Conservation (phyloP, 2,888 invertebrate species). For the Caenorhabditis wallacei region DNA sequence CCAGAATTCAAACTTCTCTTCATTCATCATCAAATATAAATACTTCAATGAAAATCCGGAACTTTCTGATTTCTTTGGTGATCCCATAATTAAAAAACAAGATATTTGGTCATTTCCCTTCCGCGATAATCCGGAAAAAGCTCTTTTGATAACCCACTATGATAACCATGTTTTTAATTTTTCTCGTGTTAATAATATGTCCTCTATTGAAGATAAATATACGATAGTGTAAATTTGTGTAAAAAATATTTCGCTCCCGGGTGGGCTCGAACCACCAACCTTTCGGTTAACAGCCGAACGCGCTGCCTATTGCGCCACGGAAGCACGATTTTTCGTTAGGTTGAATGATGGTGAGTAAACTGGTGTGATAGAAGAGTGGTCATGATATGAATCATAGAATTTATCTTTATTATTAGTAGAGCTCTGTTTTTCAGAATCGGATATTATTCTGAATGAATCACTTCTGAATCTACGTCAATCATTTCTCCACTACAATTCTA, state of each 20-base stretch:
- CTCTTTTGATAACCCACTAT: not conserved
- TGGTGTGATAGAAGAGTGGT: too few species aligned
- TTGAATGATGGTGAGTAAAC: too few species aligned
- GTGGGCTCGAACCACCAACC: constrained; percentile 82
- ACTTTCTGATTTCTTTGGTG: not conserved
- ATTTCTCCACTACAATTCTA: too few species aligned
- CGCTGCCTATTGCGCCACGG: constrained; percentile 76
- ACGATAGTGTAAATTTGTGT: not conserved
- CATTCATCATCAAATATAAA: not conserved
- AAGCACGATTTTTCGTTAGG: constrained; percentile 45
- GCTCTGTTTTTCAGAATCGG: too few species aligned
- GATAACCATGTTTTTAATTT: not conserved
- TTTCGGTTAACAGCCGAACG: constrained; percentile 82
- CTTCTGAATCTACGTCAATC: too few species aligned
- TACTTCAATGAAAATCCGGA: not conserved
- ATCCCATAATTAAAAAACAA: not conserved
- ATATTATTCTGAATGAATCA: too few species aligned
- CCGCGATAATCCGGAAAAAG: not conserved
- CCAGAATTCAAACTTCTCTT: not conserved
- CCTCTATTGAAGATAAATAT: not conserved
- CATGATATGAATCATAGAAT: too few species aligned
- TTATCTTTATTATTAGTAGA: too few species aligned
- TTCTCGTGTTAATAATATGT: not conserved
- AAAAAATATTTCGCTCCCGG: constrained; percentile 71
- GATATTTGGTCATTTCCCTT: not conserved